These are phyloP conservation scores for Rostratula benghalensis DNA, from an alignment of 2,113 vertebrate genomes.

Conservation along the genomic window DNA sequence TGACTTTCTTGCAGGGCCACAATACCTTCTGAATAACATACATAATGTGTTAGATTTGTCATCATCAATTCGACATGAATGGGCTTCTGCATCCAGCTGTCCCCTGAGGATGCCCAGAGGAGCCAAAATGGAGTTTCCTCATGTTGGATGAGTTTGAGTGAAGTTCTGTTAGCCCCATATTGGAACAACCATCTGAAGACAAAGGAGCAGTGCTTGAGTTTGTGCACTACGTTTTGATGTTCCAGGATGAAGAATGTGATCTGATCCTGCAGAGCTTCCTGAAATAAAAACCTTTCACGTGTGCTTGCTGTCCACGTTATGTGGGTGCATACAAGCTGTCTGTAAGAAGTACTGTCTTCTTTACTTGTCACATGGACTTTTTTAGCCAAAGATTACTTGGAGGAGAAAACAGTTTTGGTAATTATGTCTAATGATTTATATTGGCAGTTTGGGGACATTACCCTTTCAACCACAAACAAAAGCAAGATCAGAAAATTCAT, in stretches of 20 bases:
- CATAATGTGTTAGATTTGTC: background rate
- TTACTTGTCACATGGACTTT: background rate
- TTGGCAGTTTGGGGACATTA: conserved; percentile 37
- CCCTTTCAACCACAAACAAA: conserved; percentile 45
- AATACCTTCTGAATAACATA: background rate
- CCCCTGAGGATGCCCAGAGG: background rate
- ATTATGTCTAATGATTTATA: background rate
- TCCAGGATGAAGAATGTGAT: background rate
- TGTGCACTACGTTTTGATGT: background rate
- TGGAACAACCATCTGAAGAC: background rate
- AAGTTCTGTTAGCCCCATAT: background rate
- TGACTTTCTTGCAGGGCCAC: background rate
- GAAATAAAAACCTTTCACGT: background rate
- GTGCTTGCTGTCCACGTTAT: background rate
- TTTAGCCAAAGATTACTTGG: background rate
- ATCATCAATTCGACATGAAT: background rate
- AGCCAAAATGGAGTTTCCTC: background rate
- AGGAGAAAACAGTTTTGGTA: background rate
- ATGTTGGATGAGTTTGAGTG: background rate
- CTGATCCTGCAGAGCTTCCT: background rate
- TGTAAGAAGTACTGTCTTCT: background rate
- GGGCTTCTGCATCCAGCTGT: background rate
- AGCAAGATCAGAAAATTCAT: conserved; percentile 43
- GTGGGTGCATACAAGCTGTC: background rate
- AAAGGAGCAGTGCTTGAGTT: background rate